These are phyloP conservation scores for Ceratoteleas bidentatus DNA, from an alignment of 1,140 invertebrate species.

Conservation along the genomic window DNA sequence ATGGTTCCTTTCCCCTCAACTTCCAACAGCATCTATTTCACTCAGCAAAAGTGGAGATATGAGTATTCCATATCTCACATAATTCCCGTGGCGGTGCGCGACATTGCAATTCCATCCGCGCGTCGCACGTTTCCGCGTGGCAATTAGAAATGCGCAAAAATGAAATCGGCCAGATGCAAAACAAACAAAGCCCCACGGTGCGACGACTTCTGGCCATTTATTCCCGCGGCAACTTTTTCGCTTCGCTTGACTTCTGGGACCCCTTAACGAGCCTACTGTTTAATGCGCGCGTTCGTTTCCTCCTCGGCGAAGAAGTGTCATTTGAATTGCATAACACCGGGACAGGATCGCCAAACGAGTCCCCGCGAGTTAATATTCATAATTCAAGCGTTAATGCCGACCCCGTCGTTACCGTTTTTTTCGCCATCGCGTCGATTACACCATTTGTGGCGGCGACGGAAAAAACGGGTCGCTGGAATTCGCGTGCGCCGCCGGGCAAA, in stretches of 20 bases:
- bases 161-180: not conserved
- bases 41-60: too few relatives aligned
- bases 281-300: conserved; percentile 31
- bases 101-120: not conserved
- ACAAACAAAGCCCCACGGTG: not conserved
- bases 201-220: conserved; percentile 3
- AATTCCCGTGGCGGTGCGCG: not conserved
- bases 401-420: conserved; percentile 16
- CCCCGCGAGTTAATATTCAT: conserved; percentile 38
- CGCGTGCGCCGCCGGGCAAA: conserved; percentile 4
- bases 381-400: conserved; percentile 52
- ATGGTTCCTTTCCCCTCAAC: too few relatives aligned
- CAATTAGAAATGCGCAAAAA: not conserved
- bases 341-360: conserved; percentile 26
- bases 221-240: not conserved
- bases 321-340: conserved; percentile 60
- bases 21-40: too few relatives aligned
- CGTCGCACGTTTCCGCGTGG: too few relatives aligned
- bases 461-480: conserved; percentile 15
- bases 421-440: conserved; percentile 26
- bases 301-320: conserved; percentile 55
- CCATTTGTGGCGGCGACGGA: conserved; percentile 26
- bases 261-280: conserved; percentile 34
- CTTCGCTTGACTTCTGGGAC: conserved; percentile 15
- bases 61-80: too few relatives aligned